Evolutionary conservation across 2,113 vertebrate species (phyloP), one percentile per base, ranked within the genome.

Genomic region (Varanus salvator): DNA sequence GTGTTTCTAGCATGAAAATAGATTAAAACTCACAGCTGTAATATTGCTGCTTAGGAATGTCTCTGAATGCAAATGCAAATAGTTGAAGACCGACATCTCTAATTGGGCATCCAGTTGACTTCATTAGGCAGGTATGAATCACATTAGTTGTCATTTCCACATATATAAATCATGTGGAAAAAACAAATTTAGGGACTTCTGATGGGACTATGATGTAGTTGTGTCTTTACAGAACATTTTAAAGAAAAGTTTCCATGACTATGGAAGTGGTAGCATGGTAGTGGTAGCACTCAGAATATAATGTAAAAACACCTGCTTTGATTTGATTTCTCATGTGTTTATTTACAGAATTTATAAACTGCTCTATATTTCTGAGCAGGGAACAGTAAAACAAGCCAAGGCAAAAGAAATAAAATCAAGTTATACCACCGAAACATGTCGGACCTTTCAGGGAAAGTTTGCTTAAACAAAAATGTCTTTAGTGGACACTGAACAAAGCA

Each of bases 81-180:
- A 31, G 76, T 17, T 90, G 64, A 74, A 86, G 90, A 25, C 89
- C 91, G 93, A 94, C 80, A 91, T 92, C 52, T 34, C 85, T 89
- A 90, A 60, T 72, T 93, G 80, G 91, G 80, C 90, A 75, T 27
- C 11, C 87, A 90, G 64, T 87, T 8, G 15, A 84, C 6, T 21
- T 90, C n/a, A 90, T 96, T 92, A 92, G 57, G 31, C 94, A 38
- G 85, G 93, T 44, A 6, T 25, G 60, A 87, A 3, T 89, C 91
- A 82, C 60, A 44, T 44, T 44, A 94, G 87, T 90, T 90, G 38
- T 21, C 87, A 88, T 87, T 91, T n/a, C n/a, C n/a, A n/a, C n/a
- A n/a, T 87, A 90, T 50, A 89, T 91, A 91, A 93, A 21, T 95
- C 87, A 48, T 54, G 95, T 91, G 87, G 88, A 54, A 92, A 91